phyloP scores from a whole-genome alignment of 2,113 vertebrate genomes.

The Galemys pyrenaicus region DNA sequence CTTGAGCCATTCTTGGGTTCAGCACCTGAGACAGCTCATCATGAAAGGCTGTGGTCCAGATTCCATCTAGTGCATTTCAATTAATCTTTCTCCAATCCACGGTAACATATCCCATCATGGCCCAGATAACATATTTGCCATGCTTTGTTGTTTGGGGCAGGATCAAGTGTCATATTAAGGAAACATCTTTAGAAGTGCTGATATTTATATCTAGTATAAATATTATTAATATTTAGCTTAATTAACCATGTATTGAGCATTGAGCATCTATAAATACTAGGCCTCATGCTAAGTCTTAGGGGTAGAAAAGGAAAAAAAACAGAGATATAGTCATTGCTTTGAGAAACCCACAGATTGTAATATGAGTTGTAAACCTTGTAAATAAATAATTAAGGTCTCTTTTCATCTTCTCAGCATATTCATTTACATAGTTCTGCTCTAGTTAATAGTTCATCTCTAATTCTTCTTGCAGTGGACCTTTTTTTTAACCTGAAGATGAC shows the following conservation, averaged over 20 bases:
- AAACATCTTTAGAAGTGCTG: slow-evolving; percentile 25
- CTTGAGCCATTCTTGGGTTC: background rate
- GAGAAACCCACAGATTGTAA: background rate
- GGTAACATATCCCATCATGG: background rate
- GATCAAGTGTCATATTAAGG: slow-evolving; percentile 11
- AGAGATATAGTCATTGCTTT: background rate
- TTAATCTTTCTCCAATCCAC: background rate
- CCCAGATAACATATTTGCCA: background rate
- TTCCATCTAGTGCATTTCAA: background rate
- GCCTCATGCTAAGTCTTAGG: slow-evolving; percentile 14
- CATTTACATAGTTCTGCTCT: slow-evolving; percentile 17
- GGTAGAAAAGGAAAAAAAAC: slow-evolving; percentile 22
- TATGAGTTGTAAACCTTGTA: slow-evolving; percentile 23
- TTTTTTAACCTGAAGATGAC: background rate
- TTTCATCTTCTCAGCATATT: slow-evolving; percentile 39
- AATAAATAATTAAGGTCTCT: slow-evolving; percentile 50
- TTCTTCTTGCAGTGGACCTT: slow-evolving; percentile 11
- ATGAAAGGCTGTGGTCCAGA: background rate
- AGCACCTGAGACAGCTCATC: background rate
- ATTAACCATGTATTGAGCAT: slow-evolving; percentile 55
- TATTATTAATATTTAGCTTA: slow-evolving; percentile 22
- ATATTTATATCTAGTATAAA: too few species aligned
- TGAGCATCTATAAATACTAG: slow-evolving; percentile 23
- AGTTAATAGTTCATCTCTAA: background rate
- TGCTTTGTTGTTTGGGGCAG: background rate